Evolutionary conservation across 2,797 vertebrate species (phyloP).

Genomic region (Eidolon dupreanum): DNA sequence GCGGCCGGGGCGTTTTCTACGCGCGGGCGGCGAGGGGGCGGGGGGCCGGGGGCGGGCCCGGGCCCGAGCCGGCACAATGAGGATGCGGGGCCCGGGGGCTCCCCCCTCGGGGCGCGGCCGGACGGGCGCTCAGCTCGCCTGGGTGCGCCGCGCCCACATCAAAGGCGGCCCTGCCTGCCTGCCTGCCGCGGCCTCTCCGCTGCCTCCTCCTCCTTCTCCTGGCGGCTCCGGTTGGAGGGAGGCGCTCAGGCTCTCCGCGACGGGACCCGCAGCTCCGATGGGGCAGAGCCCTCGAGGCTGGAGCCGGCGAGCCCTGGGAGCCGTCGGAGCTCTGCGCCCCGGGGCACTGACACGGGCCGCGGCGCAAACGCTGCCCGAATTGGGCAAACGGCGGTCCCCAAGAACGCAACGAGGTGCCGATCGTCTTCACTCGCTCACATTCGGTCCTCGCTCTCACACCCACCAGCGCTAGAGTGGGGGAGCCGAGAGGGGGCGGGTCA

Average conservation of each 20-base stretch:
- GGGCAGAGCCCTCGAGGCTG: slow-evolving; percentile 7
- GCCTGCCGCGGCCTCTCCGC: slow-evolving; percentile 60
- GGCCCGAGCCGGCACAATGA: slow-evolving; percentile 79
- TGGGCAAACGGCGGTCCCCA: background rate
- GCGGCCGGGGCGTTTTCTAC: slow-evolving; percentile 77
- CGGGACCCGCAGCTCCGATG: slow-evolving; percentile 40
- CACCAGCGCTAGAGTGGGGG: background rate
- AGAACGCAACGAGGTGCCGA: background rate
- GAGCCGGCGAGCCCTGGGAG: slow-evolving; percentile 24
- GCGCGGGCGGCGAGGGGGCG: slow-evolving; percentile 79
- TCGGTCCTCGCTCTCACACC: slow-evolving; percentile 6
- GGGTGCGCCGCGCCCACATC: slow-evolving; percentile 82
- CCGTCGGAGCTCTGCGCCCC: slow-evolving; percentile 63
- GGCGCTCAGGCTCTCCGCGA: slow-evolving; percentile 44
- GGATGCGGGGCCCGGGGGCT: slow-evolving; percentile 79
- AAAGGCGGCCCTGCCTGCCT: slow-evolving; percentile 76
- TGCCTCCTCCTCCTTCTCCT: slow-evolving; percentile 43
- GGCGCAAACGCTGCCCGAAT: background rate
- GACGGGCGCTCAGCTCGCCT: slow-evolving; percentile 76
- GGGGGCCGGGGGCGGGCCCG: slow-evolving; percentile 79
- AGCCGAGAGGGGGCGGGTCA: background rate
- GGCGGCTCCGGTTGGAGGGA: slow-evolving; percentile 59
- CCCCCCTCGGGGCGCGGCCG: slow-evolving; percentile 82
- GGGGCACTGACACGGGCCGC: background rate
- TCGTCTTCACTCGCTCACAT: background rate